Evolutionary conservation across 2,797 vertebrate genomes (phyloP).

Genomic region (Anas flavirostris): DNA sequence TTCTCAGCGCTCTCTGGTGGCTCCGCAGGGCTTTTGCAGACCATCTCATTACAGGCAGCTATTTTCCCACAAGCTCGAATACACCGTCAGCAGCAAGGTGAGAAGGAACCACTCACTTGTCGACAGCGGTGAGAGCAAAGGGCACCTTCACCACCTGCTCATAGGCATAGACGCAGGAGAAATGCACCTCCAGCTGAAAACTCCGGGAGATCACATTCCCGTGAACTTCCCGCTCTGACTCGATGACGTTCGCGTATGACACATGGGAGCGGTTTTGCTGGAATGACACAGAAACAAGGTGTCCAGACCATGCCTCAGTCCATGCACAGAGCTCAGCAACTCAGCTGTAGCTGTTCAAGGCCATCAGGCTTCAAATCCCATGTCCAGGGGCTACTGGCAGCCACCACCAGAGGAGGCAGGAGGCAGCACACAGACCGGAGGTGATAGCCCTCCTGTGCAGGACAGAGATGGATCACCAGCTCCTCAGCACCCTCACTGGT

Average conservation of each 20-base stretch:
- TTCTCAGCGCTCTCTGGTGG: background rate
- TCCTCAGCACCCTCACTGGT: background rate
- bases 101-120: constrained; percentile 60
- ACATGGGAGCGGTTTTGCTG: constrained; percentile 72
- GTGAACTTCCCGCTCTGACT: background rate
- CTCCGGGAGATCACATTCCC: constrained; percentile 40
- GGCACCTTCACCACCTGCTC: constrained; percentile 65
- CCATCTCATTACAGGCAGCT: background rate
- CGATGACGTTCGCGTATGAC: constrained; percentile 11
- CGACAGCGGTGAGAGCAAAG: constrained; percentile 29
- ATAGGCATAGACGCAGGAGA: constrained; percentile 68
- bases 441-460: background rate
- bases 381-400: background rate
- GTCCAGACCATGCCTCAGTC: background rate
- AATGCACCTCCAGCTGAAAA: constrained; percentile 33
- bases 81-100: background rate
- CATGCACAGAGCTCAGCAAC: background rate
- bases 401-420: background rate
- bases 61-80: background rate
- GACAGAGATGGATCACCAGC: background rate
- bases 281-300: background rate
- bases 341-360: background rate
- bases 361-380: background rate
- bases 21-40: background rate
- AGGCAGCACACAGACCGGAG: background rate